Conservation (phyloP, 2,113 vertebrate species). For the Colius striatus region DNA sequence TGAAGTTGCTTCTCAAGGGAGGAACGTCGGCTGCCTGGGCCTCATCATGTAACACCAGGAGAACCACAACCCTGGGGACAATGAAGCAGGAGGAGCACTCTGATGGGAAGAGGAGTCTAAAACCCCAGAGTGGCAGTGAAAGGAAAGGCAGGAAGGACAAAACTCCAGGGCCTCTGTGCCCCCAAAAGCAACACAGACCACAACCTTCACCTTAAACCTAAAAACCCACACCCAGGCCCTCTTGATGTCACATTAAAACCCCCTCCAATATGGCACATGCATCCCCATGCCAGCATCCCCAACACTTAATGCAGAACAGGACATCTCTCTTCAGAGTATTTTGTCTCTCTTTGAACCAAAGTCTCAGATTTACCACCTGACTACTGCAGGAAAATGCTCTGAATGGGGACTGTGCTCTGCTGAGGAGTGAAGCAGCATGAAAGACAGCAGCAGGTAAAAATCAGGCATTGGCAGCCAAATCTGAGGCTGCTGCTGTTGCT, state of each 20-base stretch:
- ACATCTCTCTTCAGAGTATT: too few relatives aligned
- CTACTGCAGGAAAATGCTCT: too few relatives aligned
- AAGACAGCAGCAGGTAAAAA: not conserved
- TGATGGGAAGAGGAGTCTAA: not conserved
- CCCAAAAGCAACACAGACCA: too few relatives aligned
- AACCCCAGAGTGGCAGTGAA: not conserved
- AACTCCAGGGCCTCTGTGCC: too few relatives aligned
- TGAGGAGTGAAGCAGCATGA: not conserved
- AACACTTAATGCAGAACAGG: too few relatives aligned
- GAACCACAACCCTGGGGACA: not conserved
- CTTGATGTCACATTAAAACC: too few relatives aligned
- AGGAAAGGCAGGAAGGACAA: not conserved
- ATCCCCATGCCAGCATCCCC: too few relatives aligned
- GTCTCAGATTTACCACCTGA: not conserved
- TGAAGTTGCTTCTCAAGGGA: not conserved
- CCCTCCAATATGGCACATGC: too few relatives aligned
- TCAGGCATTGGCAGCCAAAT: not conserved
- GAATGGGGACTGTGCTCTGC: too few relatives aligned
- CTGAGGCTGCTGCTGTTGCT: not conserved
- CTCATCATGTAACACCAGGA: rapidly evolving
- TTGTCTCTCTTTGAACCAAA: too few relatives aligned
- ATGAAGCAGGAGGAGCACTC: not conserved
- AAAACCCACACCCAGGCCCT: too few relatives aligned
- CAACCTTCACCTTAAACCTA: too few relatives aligned
- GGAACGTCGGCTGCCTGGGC: not conserved